A percentile compares a stretch with the other conserved stretches of the same genome.
Conservation (phyloP, 2,888 invertebrate species). For the Cephonodes hylas region DNA sequence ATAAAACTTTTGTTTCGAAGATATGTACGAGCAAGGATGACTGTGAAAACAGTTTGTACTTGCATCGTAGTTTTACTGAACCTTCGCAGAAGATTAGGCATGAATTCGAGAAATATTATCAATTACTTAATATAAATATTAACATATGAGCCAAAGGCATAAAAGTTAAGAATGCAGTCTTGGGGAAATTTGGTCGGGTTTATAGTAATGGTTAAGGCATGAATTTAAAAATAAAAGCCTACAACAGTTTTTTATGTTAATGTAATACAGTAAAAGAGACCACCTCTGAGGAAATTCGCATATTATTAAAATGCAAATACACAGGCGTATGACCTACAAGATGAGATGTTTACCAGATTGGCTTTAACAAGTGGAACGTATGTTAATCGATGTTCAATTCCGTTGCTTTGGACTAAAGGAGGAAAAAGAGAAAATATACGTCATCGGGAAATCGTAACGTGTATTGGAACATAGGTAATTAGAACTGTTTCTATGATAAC, state of each 20-base stretch:
- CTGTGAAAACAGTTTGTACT: too few relatives aligned
- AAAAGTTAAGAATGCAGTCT: not conserved
- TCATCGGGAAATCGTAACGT: constrained; percentile 6
- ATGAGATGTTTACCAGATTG: not conserved
- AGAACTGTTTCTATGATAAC: constrained; percentile 18
- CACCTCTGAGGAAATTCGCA: not conserved
- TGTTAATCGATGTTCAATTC: not conserved
- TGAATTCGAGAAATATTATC: too few relatives aligned
- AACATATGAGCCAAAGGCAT: too few relatives aligned
- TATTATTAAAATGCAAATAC: not conserved
- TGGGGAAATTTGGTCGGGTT: too few relatives aligned
- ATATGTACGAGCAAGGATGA: not conserved
- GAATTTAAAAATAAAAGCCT: not conserved
- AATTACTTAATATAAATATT: too few relatives aligned
- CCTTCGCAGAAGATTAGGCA: too few relatives aligned
- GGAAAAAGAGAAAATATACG: not conserved
- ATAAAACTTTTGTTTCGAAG: not conserved
- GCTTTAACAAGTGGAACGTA: not conserved
- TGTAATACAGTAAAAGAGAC: not conserved
- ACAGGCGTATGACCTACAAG: not conserved
- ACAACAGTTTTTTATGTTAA: not conserved
- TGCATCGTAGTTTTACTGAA: too few relatives aligned
- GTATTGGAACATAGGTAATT: constrained; percentile 24
- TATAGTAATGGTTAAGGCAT: too few relatives aligned
- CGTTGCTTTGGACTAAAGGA: not conserved